Evolutionary conservation across 2,888 invertebrate genomes (phyloP), one percentile per base, ranked within the genome.

Genomic region (Ichneumoninae sp.): DNA sequence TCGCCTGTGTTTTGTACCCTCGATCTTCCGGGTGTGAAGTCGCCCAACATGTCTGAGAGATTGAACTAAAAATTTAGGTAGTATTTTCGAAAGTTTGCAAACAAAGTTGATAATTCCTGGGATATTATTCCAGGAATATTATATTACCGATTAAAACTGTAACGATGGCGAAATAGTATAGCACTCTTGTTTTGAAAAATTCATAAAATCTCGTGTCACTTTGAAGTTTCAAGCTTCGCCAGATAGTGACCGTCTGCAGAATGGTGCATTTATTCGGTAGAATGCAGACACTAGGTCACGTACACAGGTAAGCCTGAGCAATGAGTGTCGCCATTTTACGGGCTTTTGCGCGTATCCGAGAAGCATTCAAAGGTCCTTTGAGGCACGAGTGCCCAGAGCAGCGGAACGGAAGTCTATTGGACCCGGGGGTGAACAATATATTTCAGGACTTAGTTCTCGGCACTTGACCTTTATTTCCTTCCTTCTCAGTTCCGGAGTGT

Each of bases 341-440:
- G 72, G n/a, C 66, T 19, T 1, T 74, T 33, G 44, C 40, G 62
- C 47, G 47, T 62, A 60, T 26, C 19, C 13, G 30, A 44, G 44
- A 74, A 44, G 33, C 19, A 47, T 60, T 62, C 47, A 62, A 62
- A 74, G 72, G n/a, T 8, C 33, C 62, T 62, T 62, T 62, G 30
- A 57, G 36, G 6, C 40, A 1, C n/a, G 30, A 44, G 3, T 36
- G 10, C 54, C 7, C 7, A n/a, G 22, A 44, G 72, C 47, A 30
- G 44, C 47, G 60, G 30, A 62, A 62, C 47, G 19, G n/a, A 26
- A 62, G 30, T 47, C 72, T 30, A 62, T 62, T 60, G 72, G 30
- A 47, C 60, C 60, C 47, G 19, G 33, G 44, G 60, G 8, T 47
- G 60, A 47, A 26, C n/a, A 22, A 19, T 13, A 74, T 62, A 62